phyloP scores from a whole-genome alignment of 2,888 invertebrate species.

The Meteorus cinctellus region DNA sequence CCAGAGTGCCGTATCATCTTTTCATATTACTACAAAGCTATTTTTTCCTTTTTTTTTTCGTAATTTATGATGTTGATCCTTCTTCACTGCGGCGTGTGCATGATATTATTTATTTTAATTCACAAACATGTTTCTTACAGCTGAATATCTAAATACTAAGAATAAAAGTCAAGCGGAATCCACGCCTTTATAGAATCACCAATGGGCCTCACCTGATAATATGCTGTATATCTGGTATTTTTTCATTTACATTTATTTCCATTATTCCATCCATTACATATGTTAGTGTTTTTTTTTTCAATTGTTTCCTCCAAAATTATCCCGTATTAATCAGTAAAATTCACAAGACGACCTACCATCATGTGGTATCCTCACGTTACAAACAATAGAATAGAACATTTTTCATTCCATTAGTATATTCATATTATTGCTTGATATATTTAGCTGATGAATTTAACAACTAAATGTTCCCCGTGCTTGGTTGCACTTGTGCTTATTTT shows the following conservation, averaged over 20 bases:
- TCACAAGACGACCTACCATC: background rate
- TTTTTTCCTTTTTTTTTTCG: slow-evolving; percentile 35
- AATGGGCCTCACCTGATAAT: slow-evolving; percentile 69
- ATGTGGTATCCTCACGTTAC: slow-evolving; percentile 16
- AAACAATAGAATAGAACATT: slow-evolving; percentile 12
- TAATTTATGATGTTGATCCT: slow-evolving; percentile 27
- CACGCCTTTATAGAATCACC: slow-evolving; percentile 71
- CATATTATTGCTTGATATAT: slow-evolving; percentile 25
- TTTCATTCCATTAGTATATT: slow-evolving; percentile 24
- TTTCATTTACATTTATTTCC: slow-evolving; percentile 66
- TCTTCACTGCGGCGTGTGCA: slow-evolving; percentile 11
- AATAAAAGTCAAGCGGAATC: slow-evolving; percentile 72
- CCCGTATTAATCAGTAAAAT: slow-evolving; percentile 15
- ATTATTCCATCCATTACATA: slow-evolving; percentile 57
- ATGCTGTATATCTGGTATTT: slow-evolving; percentile 70
- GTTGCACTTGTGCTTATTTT: slow-evolving; percentile 17
- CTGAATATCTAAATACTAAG: slow-evolving; percentile 71
- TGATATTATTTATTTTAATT: slow-evolving; percentile 43
- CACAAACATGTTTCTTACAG: slow-evolving; percentile 67
- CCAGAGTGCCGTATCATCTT: background rate
- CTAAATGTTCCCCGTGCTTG: slow-evolving; percentile 3
- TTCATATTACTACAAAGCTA: slow-evolving; percentile 19
- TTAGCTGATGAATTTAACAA: slow-evolving; percentile 4
- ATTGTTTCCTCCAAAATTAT: slow-evolving; percentile 7
- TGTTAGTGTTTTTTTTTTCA: slow-evolving; percentile 14